Evolutionary conservation across 2,797 vertebrate species (phyloP).

Genomic region (Spondyliosoma cantharus): DNA sequence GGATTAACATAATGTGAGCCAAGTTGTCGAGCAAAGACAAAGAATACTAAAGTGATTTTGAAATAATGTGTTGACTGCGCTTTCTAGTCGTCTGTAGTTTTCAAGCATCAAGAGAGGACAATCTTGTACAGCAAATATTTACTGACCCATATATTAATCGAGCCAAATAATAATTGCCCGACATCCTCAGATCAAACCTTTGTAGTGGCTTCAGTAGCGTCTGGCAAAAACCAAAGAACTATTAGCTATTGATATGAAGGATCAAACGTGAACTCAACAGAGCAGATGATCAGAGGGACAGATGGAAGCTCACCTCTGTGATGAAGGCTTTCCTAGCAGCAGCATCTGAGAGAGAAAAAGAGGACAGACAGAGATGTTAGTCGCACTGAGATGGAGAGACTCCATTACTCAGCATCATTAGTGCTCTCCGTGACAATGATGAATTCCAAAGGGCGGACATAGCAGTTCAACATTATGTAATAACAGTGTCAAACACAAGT

Average conservation of each 20-base stretch:
- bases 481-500: slow-evolving; percentile 62
- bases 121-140: neutral
- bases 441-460: slow-evolving; percentile 49
- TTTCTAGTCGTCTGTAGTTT: neutral
- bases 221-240: slow-evolving; percentile 7
- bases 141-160: neutral
- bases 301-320: slow-evolving; percentile 83
- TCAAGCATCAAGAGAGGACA: neutral
- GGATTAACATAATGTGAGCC: slow-evolving; percentile 43
- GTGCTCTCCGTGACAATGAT: slow-evolving; percentile 51
- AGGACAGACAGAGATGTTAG: slow-evolving; percentile 54
- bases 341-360: slow-evolving; percentile 74
- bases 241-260: slow-evolving; percentile 10
- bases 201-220: neutral
- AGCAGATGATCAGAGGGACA: slow-evolving; percentile 36
- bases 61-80: neutral
- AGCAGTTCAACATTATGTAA: slow-evolving; percentile 65
- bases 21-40: slow-evolving; percentile 6
- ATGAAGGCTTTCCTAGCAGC: slow-evolving; percentile 83
- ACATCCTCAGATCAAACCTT: neutral
- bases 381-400: slow-evolving; percentile 35
- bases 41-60: neutral
- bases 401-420: slow-evolving; percentile 66
- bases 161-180: neutral
- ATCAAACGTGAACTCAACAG: slow-evolving; percentile 24